phyloP scores from a whole-genome alignment of 2,888 invertebrate species.

The Gryllus longicercus region DNA sequence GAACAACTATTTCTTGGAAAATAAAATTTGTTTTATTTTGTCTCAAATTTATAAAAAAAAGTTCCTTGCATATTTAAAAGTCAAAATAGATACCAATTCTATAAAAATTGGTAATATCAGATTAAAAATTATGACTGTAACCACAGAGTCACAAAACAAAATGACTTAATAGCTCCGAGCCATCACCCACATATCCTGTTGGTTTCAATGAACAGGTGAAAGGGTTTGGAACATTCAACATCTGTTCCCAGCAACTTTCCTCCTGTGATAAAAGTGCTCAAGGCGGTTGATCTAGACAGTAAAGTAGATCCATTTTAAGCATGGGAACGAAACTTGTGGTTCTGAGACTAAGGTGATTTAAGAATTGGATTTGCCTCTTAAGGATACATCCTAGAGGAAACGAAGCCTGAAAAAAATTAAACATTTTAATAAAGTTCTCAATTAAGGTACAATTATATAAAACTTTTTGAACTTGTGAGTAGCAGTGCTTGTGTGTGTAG shows the following conservation, averaged over 20 bases:
- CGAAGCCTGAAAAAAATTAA: neutral
- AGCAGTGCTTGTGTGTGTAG: constrained; percentile 17
- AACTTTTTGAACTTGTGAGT: neutral
- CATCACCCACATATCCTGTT: neutral
- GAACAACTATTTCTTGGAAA: neutral
- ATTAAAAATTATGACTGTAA: no score
- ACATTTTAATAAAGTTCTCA: neutral
- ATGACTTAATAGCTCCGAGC: neutral
- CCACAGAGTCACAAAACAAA: no score
- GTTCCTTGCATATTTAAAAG: neutral
- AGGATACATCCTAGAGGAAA: neutral
- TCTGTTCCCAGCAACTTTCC: neutral
- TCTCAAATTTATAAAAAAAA: neutral
- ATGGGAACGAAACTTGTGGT: neutral
- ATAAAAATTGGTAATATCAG: no score
- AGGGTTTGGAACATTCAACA: neutral
- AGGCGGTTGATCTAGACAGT: neutral
- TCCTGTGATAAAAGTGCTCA: constrained; percentile 7
- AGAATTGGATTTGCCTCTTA: neutral
- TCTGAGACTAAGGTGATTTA: neutral
- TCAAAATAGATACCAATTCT: no score
- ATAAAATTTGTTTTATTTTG: neutral
- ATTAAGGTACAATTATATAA: neutral
- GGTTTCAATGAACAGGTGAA: neutral
- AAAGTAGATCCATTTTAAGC: neutral